Percentiles rank a stretch among this genome's conserved stretches.
Conservation (phyloP, 2,888 invertebrate genomes). For the Proisotoma minuta region DNA sequence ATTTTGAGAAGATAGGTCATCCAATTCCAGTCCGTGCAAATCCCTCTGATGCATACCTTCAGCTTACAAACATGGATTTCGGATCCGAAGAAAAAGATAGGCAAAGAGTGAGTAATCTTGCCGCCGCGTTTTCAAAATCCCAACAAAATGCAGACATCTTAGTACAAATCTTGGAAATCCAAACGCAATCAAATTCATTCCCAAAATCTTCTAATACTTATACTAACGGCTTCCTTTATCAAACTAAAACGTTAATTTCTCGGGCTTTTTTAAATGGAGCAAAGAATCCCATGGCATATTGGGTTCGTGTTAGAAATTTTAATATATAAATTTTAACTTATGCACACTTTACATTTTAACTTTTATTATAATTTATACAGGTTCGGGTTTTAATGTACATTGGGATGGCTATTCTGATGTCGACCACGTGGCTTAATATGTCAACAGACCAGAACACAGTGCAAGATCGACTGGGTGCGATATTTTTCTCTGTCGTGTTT, state of each 20-base stretch:
- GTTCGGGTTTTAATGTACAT: conserved; percentile 6
- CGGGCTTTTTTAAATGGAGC: conserved; percentile 6
- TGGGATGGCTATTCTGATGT: background rate
- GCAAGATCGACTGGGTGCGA: background rate
- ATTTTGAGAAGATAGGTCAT: conserved; percentile 5
- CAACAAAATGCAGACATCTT: background rate
- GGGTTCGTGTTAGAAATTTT: no score
- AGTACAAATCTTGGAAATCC: background rate
- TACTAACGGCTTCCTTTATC: background rate
- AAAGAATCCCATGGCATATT: conserved; percentile 4
- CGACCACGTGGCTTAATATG: conserved; percentile 7
- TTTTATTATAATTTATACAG: no score
- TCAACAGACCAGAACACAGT: background rate
- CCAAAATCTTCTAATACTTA: background rate
- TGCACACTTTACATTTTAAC: no score
- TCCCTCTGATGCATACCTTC: background rate
- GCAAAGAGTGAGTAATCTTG: background rate
- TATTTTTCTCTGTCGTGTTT: conserved; percentile 9
- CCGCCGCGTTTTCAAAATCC: background rate
- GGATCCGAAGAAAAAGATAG: background rate
- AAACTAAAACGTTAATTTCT: background rate
- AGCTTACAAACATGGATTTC: background rate
- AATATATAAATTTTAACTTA: no score
- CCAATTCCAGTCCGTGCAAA: background rate
- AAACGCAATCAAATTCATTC: no score